Conservation (phyloP, 2,888 invertebrate genomes). For the Mycalesis mineus region DNA sequence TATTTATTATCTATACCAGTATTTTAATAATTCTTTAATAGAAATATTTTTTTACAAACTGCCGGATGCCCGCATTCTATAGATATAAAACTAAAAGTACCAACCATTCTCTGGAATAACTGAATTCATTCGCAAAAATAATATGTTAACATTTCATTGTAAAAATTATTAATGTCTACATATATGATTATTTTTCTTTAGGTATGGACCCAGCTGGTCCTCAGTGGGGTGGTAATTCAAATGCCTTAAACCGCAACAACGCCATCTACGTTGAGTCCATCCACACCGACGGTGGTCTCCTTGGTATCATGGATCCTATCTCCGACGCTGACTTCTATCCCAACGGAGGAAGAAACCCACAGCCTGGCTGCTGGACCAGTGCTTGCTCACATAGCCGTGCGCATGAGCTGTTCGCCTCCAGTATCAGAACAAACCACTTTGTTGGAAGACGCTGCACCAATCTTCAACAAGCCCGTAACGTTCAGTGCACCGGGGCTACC, state of each 20-base stretch:
- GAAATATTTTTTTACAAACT: too few relatives aligned
- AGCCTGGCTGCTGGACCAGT: constrained; percentile 40
- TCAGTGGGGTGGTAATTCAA: constrained; percentile 35
- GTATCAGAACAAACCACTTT: constrained; percentile 36
- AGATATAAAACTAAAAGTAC: too few relatives aligned
- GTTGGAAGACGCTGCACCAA: constrained; percentile 35
- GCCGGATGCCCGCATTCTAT: too few relatives aligned
- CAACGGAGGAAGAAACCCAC: constrained; percentile 40
- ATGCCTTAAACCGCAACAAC: constrained; percentile 35
- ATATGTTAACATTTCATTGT: background rate
- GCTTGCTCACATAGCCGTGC: constrained; percentile 39
- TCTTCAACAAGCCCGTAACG: constrained; percentile 27
- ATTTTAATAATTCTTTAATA: too few relatives aligned
- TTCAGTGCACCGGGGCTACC: constrained; percentile 20
- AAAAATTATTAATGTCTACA: too few relatives aligned
- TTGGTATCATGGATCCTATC: constrained; percentile 42
- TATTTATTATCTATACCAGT: too few relatives aligned
- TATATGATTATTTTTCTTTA: constrained; percentile 18
- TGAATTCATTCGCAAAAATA: too few relatives aligned
- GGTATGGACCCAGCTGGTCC: constrained; percentile 51
- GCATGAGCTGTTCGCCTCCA: constrained; percentile 35
- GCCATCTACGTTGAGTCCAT: constrained; percentile 46
- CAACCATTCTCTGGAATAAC: too few relatives aligned
- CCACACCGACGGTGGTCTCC: constrained; percentile 43
- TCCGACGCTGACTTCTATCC: constrained; percentile 46